Evolutionary conservation across 1,140 invertebrate species (phyloP).

Genomic region (Drosophila gunungcola): DNA sequence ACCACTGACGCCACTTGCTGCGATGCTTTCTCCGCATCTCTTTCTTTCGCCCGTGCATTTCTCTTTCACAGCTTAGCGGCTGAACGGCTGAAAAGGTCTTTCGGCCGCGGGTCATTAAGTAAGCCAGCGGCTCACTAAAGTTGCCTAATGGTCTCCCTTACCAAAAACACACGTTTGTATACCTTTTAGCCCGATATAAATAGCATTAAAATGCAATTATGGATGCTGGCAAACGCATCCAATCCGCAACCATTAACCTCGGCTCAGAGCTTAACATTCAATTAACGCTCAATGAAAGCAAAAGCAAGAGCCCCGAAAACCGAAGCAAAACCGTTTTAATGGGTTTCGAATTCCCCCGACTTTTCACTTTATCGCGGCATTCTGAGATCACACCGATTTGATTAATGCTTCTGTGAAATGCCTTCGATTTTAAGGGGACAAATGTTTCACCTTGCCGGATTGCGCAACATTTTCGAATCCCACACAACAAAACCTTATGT

Average conservation of each 20-base stretch:
- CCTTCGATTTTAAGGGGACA: constrained; percentile 20
- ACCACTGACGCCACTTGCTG: background rate
- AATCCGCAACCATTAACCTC: constrained; percentile 36
- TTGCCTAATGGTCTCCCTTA: constrained; percentile 47
- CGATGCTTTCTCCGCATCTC: constrained; percentile 77
- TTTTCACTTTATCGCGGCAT: constrained; percentile 67
- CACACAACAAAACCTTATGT: constrained; percentile 28
- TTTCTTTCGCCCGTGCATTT: constrained; percentile 54
- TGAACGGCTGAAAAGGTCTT: constrained; percentile 37
- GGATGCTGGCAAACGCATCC: constrained; percentile 29
- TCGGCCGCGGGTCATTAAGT: constrained; percentile 75
- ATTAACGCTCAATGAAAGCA: constrained; percentile 67
- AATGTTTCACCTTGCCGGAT: constrained; percentile 43
- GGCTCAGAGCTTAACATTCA: constrained; percentile 48
- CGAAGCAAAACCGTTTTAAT: constrained; percentile 58
- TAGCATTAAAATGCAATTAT: constrained; percentile 77
- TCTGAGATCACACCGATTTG: constrained; percentile 49
- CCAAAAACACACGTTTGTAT: background rate
- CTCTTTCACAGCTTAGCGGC: constrained; percentile 76
- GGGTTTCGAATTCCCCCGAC: constrained; percentile 63
- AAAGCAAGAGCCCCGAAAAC: constrained; percentile 38
- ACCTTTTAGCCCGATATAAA: constrained; percentile 37
- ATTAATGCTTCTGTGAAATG: constrained; percentile 59
- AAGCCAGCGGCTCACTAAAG: constrained; percentile 37
- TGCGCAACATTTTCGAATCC: constrained; percentile 65